Percentiles rank a stretch among this genome's conserved stretches.
These are phyloP conservation scores for Brenthis hecate DNA, from an alignment of 2,888 invertebrate species.

Conservation along the genomic window DNA sequence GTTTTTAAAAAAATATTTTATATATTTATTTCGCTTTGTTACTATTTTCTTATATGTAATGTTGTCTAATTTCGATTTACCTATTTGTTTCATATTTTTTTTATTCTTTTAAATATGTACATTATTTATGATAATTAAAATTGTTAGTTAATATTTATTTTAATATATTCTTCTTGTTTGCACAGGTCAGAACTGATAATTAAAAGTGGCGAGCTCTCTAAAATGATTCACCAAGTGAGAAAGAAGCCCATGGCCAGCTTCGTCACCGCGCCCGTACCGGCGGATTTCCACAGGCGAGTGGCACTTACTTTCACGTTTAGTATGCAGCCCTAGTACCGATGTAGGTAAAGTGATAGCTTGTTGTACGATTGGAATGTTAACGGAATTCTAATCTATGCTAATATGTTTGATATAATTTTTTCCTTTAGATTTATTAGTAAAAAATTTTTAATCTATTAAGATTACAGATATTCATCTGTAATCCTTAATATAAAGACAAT, in stretches of 20 bases:
- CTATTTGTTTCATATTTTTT: too few relatives aligned
- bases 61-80: too few relatives aligned
- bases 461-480: too few relatives aligned
- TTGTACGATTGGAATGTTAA: constrained; percentile 6
- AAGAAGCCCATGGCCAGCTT: constrained; percentile 95
- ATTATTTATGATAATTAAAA: background rate
- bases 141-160: background rate
- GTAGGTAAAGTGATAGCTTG: background rate
- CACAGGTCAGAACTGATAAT: constrained; percentile 90
- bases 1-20: too few relatives aligned
- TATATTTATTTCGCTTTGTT: background rate
- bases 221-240: constrained; percentile 92
- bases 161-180: constrained; percentile 11
- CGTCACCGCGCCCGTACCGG: constrained; percentile 93
- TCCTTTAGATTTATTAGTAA: too few relatives aligned
- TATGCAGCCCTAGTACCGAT: constrained; percentile 3
- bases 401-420: background rate
- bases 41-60: background rate
- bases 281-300: constrained; percentile 92
- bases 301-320: constrained; percentile 16
- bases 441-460: too few relatives aligned
- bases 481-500: too few relatives aligned
- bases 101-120: too few relatives aligned
- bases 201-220: constrained; percentile 90
- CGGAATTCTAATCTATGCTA: background rate